Percentiles rank a stretch among this genome's conserved stretches.
These are phyloP conservation scores for Smittia aterrima DNA, from an alignment of 2,888 invertebrate genomes.

Conservation along the genomic window DNA sequence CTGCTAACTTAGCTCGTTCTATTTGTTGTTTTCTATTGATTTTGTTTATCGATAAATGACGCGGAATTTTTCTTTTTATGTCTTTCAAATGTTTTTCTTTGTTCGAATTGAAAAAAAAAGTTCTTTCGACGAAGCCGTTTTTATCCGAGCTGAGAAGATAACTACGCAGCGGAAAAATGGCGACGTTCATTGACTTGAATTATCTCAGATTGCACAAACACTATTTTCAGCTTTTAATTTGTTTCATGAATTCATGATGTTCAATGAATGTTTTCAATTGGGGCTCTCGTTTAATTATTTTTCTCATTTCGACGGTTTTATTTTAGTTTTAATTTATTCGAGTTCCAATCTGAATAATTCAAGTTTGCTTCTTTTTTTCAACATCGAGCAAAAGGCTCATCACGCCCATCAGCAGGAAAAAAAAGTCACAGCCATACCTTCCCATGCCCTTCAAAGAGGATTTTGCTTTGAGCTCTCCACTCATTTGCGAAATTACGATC, in stretches of 20 bases:
- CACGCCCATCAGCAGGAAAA: too few species aligned
- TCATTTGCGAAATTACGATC: constrained; percentile 13
- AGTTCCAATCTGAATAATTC: constrained; percentile 5
- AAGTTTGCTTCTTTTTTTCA: background rate
- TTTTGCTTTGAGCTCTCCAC: too few species aligned
- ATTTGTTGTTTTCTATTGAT: background rate
- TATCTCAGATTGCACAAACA: background rate
- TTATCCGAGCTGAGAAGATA: too few species aligned
- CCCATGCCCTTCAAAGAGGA: too few species aligned
- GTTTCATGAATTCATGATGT: background rate
- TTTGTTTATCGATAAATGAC: too few species aligned
- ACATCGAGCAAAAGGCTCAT: background rate
- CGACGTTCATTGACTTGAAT: background rate
- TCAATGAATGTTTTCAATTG: background rate
- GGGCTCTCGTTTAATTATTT: constrained; percentile 6
- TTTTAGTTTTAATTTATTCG: background rate
- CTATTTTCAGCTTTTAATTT: background rate
- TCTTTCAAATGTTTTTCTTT: too few species aligned
- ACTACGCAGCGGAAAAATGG: background rate
- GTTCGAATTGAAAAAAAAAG: too few species aligned
- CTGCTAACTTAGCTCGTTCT: background rate
- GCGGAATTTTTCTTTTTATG: too few species aligned
- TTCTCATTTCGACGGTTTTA: background rate
- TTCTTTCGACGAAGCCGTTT: background rate
- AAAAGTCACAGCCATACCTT: too few species aligned